Evolutionary conservation across 1,140 invertebrate genomes (phyloP).

Genomic region (Drosophila arizonae): DNA sequence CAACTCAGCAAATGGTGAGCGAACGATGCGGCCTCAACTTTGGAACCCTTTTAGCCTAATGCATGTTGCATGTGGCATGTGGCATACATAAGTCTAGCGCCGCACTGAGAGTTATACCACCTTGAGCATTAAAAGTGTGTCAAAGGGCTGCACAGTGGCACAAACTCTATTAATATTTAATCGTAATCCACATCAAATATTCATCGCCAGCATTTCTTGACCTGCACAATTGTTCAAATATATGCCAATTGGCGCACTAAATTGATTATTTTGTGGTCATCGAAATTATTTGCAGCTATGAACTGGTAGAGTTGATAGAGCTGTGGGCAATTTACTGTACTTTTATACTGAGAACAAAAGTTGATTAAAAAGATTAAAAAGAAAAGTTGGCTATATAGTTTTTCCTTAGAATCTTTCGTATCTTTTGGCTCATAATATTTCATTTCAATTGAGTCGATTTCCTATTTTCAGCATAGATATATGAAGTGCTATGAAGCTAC

Average conservation of each 20-base stretch:
- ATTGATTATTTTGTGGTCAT: neutral
- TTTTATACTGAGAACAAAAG: no score
- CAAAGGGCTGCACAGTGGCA: conserved; percentile 35
- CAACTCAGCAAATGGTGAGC: no score
- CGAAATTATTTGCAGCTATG: no score
- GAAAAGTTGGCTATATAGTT: no score
- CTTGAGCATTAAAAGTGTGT: conserved; percentile 33
- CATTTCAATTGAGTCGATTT: no score
- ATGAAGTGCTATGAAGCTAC: no score
- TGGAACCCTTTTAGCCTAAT: conserved; percentile 26
- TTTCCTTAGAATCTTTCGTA: no score
- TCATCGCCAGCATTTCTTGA: neutral
- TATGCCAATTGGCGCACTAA: neutral
- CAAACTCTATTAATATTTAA: conserved; percentile 19
- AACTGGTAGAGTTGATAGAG: no score
- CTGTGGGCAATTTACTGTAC: no score
- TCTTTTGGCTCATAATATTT: no score
- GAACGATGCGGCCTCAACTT: neutral
- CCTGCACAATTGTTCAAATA: neutral
- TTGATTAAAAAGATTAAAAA: no score
- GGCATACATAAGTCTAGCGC: neutral
- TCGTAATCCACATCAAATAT: neutral
- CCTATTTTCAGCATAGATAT: no score
- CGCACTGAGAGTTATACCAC: neutral
- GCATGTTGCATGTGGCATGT: conserved; percentile 39